A percentile compares a stretch with the other conserved stretches of the same genome.
Conservation (phyloP, 2,888 invertebrate species). For the Volucella zonaria region DNA sequence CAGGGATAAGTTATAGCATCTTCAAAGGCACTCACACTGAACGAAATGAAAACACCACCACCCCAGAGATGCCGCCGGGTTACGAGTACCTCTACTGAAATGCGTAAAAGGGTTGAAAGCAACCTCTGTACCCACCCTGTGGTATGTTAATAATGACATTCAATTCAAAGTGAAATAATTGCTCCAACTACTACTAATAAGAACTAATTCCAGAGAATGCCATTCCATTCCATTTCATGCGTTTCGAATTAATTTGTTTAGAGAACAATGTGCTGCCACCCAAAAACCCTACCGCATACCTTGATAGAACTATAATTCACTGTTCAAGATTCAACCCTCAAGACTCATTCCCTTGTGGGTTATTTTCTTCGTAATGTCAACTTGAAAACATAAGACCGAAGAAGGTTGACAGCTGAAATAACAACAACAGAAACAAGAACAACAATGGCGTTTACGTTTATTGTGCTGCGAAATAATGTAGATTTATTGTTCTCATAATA, state of each 20-base stretch:
- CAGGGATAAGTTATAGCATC: constrained; percentile 26
- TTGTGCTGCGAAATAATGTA: constrained; percentile 55
- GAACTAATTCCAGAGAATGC: constrained; percentile 31
- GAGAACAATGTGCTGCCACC: background rate
- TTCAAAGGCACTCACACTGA: background rate
- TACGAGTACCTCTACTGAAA: background rate
- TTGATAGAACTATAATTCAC: constrained; percentile 4
- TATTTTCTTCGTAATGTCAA: constrained; percentile 14
- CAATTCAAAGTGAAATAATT: constrained; percentile 55
- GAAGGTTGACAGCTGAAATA: constrained; percentile 32
- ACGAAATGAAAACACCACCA: constrained; percentile 1
- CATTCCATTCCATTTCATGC: constrained; percentile 24
- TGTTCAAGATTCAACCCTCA: background rate
- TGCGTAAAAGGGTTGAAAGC: constrained; percentile 3
- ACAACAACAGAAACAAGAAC: background rate
- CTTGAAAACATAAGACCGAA: background rate
- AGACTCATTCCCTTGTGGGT: background rate
- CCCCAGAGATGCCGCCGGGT: background rate
- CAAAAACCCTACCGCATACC: background rate
- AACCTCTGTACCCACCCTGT: background rate
- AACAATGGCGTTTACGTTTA: constrained; percentile 62
- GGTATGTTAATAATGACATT: constrained; percentile 41
- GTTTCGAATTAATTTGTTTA: constrained; percentile 46
- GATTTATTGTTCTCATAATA: constrained; percentile 71
- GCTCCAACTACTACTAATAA: constrained; percentile 39